Evolutionary conservation across 2,888 invertebrate genomes (phyloP), one percentile per base, ranked within the genome.

Genomic region (Cistogaster globosa): DNA sequence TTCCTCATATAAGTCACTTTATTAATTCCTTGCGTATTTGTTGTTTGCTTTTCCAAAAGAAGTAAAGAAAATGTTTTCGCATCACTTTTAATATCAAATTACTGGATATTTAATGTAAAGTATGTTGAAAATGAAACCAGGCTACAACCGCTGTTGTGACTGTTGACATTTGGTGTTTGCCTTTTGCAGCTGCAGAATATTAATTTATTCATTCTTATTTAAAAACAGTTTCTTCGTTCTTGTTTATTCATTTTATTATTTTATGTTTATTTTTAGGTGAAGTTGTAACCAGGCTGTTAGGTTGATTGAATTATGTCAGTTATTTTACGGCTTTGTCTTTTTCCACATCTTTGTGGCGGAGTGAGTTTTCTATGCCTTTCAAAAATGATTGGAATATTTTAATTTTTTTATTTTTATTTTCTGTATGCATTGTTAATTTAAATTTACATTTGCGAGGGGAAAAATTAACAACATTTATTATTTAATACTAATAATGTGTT

Each of bases 151-250:
- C 81, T 78, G 78, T 77, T 84, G 68, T 74, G 77, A 74, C 81
- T 82, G 84, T 85, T 85, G 84, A 85, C 84, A 85, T 69, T 85
- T 82, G 84, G 45, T 69, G 65, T 51, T 68, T 74, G 58, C 77
- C 42, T 42, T 11, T 7, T 42, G 4, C 7, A 69, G 58, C 51
- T 53, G 60, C 14, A 51, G 16, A 51, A 51, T 5, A 8, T 9
- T 18, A 48, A 57, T 11, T 22, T 26, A 42, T 72, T 71, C 11
- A 51, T 79, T 65, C 26, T 42, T 80, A 53, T 62, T 69, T 69
- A 3, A 53, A 22, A 11, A 20, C 14, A 53, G 14, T 58, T 12
- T 16, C 22, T 9, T 62, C 38, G n/a, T 42, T 14, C 32, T 45
- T 68, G 5, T n/a, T n/a, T 63, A 42, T 42, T 2, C 1, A 32